Evolutionary conservation across 64 coral and sea anemone genomes (phyloP).

Genomic region (Stichodactyla mertensii): DNA sequence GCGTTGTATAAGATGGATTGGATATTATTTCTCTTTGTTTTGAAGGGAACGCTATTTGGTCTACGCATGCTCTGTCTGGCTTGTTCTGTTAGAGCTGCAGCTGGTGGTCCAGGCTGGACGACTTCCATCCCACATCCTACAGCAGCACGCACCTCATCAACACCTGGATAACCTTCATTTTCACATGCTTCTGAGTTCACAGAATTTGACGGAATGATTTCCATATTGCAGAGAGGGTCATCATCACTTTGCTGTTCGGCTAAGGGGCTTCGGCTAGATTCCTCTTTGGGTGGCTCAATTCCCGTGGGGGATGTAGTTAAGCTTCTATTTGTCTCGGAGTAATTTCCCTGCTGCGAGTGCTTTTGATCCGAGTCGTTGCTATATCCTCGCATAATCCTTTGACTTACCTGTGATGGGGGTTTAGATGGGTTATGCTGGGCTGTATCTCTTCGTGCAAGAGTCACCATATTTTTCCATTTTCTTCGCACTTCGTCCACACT

Average conservation of each 20-base stretch:
- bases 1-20: constrained; percentile 7
- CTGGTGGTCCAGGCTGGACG: constrained; percentile 5
- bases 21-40: constrained; percentile 22
- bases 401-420: constrained; percentile 38
- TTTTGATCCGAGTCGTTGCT: not conserved
- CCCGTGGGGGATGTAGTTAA: not conserved
- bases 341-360: not conserved
- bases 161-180: not conserved
- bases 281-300: not conserved
- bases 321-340: not conserved
- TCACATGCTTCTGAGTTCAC: not conserved
- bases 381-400: constrained; percentile 37
- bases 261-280: not conserved
- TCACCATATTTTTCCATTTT: constrained; percentile 66
- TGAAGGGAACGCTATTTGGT: constrained; percentile 25
- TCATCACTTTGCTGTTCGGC: not conserved
- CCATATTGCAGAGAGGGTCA: not conserved
- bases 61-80: constrained; percentile 16
- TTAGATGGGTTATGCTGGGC: not conserved
- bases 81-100: constrained; percentile 14
- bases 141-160: constrained; percentile 2
- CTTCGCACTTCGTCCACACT: constrained; percentile 46
- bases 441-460: constrained; percentile 33
- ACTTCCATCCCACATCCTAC: constrained; percentile 19
- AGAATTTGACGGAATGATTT: not conserved